These are phyloP conservation scores for Nemotelus nigrinus DNA, from an alignment of 2,888 invertebrate species.

Conservation along the genomic window DNA sequence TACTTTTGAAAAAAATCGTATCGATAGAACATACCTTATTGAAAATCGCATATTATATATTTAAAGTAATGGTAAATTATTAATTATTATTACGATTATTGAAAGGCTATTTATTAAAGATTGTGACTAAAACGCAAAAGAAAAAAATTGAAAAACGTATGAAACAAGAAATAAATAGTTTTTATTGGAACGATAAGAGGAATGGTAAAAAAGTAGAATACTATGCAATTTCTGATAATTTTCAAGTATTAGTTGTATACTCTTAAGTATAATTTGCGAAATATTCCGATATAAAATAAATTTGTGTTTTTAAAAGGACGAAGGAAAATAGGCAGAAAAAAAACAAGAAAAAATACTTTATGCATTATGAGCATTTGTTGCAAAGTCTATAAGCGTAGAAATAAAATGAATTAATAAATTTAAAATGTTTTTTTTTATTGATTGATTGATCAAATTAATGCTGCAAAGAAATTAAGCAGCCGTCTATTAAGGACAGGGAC, in stretches of 20 bases:
- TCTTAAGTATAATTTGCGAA: constrained; percentile 9
- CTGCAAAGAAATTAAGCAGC: no score
- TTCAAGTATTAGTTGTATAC: not conserved
- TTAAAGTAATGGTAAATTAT: constrained; percentile 3
- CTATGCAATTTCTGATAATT: constrained; percentile 14
- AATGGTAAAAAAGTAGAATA: constrained; percentile 9
- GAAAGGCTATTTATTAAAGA: constrained; percentile 33
- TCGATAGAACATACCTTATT: constrained; percentile 29
- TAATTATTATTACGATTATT: constrained; percentile 35
- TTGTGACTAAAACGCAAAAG: constrained; percentile 9
- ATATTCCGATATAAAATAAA: not conserved
- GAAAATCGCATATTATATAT: constrained; percentile 23
- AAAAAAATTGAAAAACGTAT: not conserved
- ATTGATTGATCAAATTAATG: not conserved
- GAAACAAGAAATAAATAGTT: not conserved
- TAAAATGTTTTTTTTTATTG: constrained; percentile 2
- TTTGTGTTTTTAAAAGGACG: constrained; percentile 22
- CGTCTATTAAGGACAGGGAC: no score
- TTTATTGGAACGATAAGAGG: not conserved
- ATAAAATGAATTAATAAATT: constrained; percentile 34
- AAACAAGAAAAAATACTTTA: constrained; percentile 23
- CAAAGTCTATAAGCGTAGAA: constrained; percentile 40
- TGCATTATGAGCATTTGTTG: constrained; percentile 39
- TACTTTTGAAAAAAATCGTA: constrained; percentile 26
- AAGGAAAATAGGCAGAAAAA: constrained; percentile 15